A percentile compares a stretch with the other conserved stretches of the same genome.
phyloP scores from a whole-genome alignment of 2,113 vertebrate species.

The Elaphurus davidianus region DNA sequence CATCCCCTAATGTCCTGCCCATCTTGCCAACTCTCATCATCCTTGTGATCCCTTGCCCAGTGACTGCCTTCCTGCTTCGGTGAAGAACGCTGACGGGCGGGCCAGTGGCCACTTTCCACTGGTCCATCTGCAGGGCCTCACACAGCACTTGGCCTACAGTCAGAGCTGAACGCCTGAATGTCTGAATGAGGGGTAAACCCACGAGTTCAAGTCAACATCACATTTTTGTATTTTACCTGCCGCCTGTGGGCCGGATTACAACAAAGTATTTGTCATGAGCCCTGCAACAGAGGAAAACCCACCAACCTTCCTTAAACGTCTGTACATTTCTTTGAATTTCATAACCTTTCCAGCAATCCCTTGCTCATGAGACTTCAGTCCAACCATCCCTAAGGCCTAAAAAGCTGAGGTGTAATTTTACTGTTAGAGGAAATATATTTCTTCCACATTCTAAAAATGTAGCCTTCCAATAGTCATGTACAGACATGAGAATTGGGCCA shows the following conservation, averaged over 20 bases:
- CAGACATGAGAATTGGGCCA: neutral
- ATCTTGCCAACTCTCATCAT: neutral
- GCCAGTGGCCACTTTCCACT: rapidly evolving
- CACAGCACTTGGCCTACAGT: no score
- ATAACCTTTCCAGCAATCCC: neutral
- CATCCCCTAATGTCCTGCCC: neutral
- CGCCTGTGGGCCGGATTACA: neutral
- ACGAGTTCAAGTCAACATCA: neutral
- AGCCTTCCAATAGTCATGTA: neutral
- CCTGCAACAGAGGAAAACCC: neutral
- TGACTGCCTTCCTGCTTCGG: neutral
- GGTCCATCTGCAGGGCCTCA: no score
- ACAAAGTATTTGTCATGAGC: rapidly evolving
- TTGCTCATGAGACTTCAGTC: neutral
- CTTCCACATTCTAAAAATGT: neutral
- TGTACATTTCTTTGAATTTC: neutral
- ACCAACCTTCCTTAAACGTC: neutral
- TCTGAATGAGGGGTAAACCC: neutral
- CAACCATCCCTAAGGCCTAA: neutral
- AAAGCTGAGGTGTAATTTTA: neutral
- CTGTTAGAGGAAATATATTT: neutral
- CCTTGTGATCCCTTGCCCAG: neutral
- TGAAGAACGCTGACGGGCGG: rapidly evolving
- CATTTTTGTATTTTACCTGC: neutral
- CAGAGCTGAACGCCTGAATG: neutral